Conservation (phyloP, 92 coral and sea anemone genomes). For the Blastomussa wellsi region DNA sequence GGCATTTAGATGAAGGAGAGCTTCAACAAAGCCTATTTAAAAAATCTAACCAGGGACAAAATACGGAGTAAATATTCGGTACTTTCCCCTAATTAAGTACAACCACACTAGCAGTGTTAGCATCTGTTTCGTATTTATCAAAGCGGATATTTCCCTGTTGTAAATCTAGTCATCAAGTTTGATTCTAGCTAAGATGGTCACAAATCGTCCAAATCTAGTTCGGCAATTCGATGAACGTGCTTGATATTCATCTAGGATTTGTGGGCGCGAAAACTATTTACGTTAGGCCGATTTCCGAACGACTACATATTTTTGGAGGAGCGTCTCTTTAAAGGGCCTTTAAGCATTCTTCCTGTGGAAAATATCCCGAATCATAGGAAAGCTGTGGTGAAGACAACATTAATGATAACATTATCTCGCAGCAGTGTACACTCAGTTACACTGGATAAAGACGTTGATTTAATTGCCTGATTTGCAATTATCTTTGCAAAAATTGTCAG, state of each 20-base stretch:
- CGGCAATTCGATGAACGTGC: neutral
- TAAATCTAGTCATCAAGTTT: slow-evolving; percentile 5
- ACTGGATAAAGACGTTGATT: neutral
- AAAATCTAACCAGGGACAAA: neutral
- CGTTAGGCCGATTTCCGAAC: slow-evolving; percentile 42
- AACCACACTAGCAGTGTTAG: neutral
- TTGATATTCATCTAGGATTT: slow-evolving; percentile 22
- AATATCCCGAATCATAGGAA: neutral
- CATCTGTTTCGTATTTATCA: slow-evolving; percentile 22
- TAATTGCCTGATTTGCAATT: neutral
- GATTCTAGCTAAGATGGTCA: neutral
- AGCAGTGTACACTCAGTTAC: neutral
- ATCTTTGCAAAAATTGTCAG: neutral
- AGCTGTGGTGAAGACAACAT: slow-evolving; percentile 9
- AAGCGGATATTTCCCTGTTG: neutral
- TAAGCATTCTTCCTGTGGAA: slow-evolving; percentile 22
- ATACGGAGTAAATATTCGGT: neutral
- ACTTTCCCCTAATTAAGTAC: too few relatives aligned
- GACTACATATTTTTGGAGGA: neutral
- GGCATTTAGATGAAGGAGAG: slow-evolving; percentile 8
- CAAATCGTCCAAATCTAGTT: neutral
- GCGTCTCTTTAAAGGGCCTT: neutral
- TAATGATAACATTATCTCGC: neutral
- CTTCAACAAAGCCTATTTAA: slow-evolving; percentile 29
- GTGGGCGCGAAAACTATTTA: slow-evolving; percentile 44